A percentile compares a stretch with the other conserved stretches of the same genome.
Evolutionary conservation across 2,888 invertebrate species (phyloP).

Genomic region (Sericinus montela): DNA sequence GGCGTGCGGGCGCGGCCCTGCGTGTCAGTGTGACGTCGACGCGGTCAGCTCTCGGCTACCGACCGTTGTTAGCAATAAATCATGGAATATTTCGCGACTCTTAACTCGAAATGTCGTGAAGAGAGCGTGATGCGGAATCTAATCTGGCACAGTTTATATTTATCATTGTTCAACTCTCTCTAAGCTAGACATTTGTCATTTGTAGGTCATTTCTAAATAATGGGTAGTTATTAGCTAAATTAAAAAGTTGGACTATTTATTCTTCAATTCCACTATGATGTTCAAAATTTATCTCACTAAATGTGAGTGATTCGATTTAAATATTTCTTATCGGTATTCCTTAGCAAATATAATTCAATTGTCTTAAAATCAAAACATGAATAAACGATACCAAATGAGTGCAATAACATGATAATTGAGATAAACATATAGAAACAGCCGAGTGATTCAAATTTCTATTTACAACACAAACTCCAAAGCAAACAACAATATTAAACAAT

Average conservation of each 20-base stretch:
- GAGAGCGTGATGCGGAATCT: conserved; percentile 23
- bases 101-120: conserved; percentile 20
- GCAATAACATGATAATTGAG: not conserved
- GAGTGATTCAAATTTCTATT: conserved; percentile 36
- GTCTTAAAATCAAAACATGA: not conserved
- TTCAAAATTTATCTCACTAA: no score
- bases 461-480: conserved; percentile 39
- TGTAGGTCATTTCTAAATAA: conserved; percentile 19
- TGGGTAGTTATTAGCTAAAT: no score
- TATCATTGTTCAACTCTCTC: conserved; percentile 12
- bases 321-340: not conserved
- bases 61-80: conserved; percentile 17
- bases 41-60: conserved; percentile 2
- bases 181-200: conserved; percentile 21
- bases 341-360: not conserved
- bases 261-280: no score
- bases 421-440: conserved; percentile 18
- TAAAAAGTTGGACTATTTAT: no score
- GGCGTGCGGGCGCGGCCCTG: conserved; percentile 26
- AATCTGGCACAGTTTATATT: conserved; percentile 26
- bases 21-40: conserved; percentile 13
- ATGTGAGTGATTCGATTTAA: no score
- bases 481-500: conserved; percentile 45
- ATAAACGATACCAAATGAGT: not conserved
- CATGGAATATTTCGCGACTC: conserved; percentile 33